phyloP scores from a whole-genome alignment of 2,888 invertebrate species.

The Apoda limacodes region DNA sequence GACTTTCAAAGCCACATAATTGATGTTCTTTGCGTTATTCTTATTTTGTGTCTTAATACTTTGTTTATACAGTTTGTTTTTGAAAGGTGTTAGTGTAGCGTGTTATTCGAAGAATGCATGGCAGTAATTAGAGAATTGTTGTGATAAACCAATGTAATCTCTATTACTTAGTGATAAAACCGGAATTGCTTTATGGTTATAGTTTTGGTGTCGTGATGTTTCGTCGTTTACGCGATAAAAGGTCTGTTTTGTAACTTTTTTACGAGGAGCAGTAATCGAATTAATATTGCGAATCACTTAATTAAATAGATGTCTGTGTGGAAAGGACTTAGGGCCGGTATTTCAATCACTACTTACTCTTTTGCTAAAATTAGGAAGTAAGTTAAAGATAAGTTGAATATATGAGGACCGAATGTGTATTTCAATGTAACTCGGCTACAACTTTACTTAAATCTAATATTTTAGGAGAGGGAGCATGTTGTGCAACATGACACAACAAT shows the following conservation, averaged over 20 bases:
- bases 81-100: conserved; percentile 28
- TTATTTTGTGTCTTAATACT: conserved; percentile 20
- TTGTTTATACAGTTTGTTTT: conserved; percentile 29
- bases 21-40: conserved; percentile 12
- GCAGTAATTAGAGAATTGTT: conserved; percentile 49
- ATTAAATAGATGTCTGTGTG: conserved; percentile 56
- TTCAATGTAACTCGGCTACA: no score
- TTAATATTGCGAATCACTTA: conserved; percentile 63
- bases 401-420: no score
- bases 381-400: conserved; percentile 15
- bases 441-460: no score
- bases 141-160: conserved; percentile 60
- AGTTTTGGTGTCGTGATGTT: conserved; percentile 37
- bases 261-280: conserved; percentile 59
- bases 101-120: conserved; percentile 37
- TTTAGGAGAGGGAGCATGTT: no score
- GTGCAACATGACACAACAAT: no score
- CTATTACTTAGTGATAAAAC: conserved; percentile 54
- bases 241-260: conserved; percentile 55
- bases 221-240: conserved; percentile 46
- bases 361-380: conserved; percentile 15
- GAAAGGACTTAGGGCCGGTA: conserved; percentile 21
- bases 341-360: no score
- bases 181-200: conserved; percentile 54
- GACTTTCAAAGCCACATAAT: conserved; percentile 21